These are phyloP conservation scores for Caenorhabditis sinica DNA, from an alignment of 2,888 invertebrate genomes.

Conservation along the genomic window DNA sequence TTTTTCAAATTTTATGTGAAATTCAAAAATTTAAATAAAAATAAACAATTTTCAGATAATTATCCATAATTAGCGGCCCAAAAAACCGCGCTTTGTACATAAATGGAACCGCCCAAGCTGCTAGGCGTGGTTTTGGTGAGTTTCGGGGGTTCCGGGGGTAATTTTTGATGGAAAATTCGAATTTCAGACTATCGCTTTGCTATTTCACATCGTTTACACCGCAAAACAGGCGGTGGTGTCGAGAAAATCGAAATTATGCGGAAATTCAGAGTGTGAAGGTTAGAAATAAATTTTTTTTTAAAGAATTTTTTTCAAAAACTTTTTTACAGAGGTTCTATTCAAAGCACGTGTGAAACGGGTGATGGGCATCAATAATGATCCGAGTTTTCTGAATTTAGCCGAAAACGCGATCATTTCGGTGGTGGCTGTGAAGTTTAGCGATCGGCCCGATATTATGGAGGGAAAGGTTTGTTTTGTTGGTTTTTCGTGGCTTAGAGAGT, in stretches of 20 bases:
- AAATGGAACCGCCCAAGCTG: slow-evolving; percentile 44
- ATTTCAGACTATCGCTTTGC: slow-evolving; percentile 39
- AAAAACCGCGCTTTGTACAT: slow-evolving; percentile 44
- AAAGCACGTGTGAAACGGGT: slow-evolving; percentile 69
- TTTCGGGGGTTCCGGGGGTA: neutral
- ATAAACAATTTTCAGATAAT: neutral
- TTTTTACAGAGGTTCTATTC: slow-evolving; percentile 71
- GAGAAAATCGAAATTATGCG: slow-evolving; percentile 72
- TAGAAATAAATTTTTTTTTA: slow-evolving; percentile 10
- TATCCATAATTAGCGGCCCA: slow-evolving; percentile 48
- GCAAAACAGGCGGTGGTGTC: slow-evolving; percentile 59
- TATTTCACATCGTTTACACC: slow-evolving; percentile 26
- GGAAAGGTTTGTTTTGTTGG: slow-evolving; percentile 61
- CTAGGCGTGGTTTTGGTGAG: slow-evolving; percentile 53
- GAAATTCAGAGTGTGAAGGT: slow-evolving; percentile 68
- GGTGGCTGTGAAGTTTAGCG: slow-evolving; percentile 74
- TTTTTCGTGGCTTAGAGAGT: neutral
- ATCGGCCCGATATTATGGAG: slow-evolving; percentile 75
- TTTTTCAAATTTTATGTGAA: slow-evolving; percentile 1
- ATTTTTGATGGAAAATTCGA: neutral
- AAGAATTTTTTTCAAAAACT: neutral
- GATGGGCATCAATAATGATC: slow-evolving; percentile 64
- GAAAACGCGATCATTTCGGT: slow-evolving; percentile 66
- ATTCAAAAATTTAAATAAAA: slow-evolving; percentile 5
- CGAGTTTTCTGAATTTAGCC: slow-evolving; percentile 62